These are phyloP conservation scores for Ips nitidus DNA, from an alignment of 1,140 invertebrate species.

Conservation along the genomic window DNA sequence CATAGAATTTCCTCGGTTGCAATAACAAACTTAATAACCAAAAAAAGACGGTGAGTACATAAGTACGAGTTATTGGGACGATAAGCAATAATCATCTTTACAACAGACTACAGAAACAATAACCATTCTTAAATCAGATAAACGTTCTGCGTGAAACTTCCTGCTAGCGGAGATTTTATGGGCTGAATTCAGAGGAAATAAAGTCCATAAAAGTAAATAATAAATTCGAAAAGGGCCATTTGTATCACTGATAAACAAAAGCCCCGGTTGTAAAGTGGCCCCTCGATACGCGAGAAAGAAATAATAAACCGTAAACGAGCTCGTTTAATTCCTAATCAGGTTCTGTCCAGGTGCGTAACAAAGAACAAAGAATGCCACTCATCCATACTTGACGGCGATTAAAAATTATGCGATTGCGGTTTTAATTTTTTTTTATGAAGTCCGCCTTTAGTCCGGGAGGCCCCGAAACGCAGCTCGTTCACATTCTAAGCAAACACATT, in stretches of 20 bases:
- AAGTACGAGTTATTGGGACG: not conserved
- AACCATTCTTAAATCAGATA: not conserved
- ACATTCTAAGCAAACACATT: too few species aligned
- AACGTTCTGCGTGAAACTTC: not conserved
- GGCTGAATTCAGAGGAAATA: slow-evolving; percentile 4
- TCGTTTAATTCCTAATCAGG: slow-evolving; percentile 36
- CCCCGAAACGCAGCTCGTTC: too few species aligned
- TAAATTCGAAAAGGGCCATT: slow-evolving; percentile 10
- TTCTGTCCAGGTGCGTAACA: slow-evolving; percentile 28
- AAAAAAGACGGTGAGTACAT: too few species aligned
- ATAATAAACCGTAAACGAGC: slow-evolving; percentile 19
- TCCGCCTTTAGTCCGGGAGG: slow-evolving; percentile 4
- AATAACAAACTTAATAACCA: not conserved
- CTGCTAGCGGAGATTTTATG: not conserved
- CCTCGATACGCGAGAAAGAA: slow-evolving; percentile 19
- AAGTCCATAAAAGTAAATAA: slow-evolving; percentile 11
- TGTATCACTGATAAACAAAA: slow-evolving; percentile 20
- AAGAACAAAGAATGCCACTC: slow-evolving; percentile 31
- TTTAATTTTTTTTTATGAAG: slow-evolving; percentile 21
- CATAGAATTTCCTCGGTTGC: not conserved
- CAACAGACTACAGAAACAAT: not conserved
- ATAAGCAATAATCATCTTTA: not conserved
- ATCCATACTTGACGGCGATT: slow-evolving; percentile 28
- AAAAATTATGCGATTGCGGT: slow-evolving; percentile 33
- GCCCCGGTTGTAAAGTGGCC: slow-evolving; percentile 1